Conservation (phyloP, 2,888 invertebrate species). For the Leptinotarsa peninsularis region DNA sequence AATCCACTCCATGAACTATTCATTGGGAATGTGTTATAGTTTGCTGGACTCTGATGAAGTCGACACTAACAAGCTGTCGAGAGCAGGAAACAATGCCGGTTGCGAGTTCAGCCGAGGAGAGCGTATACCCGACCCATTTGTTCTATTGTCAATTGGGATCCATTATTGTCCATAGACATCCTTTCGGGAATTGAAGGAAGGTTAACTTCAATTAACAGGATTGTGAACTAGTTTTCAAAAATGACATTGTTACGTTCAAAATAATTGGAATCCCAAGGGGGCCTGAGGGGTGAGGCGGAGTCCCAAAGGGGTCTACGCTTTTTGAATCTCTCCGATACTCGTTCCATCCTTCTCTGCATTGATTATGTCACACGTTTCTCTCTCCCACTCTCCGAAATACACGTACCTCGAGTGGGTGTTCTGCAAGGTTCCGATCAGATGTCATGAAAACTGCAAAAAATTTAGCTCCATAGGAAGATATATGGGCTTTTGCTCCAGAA, state of each 20-base stretch:
- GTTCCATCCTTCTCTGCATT: too few species aligned
- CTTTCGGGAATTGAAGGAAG: neutral
- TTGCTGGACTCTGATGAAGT: slow-evolving; percentile 14
- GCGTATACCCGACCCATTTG: slow-evolving; percentile 11
- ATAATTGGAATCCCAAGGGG: neutral
- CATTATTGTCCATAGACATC: slow-evolving; percentile 14
- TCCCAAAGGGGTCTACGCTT: too few species aligned
- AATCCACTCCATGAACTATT: slow-evolving; percentile 18
- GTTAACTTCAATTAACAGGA: neutral
- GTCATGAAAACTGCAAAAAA: too few species aligned
- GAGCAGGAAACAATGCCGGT: slow-evolving; percentile 21
- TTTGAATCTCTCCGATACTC: too few species aligned
- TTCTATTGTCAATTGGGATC: slow-evolving; percentile 12
- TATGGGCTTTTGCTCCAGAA: too few species aligned
- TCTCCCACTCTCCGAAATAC: too few species aligned
- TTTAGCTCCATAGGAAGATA: too few species aligned
- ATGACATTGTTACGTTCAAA: neutral
- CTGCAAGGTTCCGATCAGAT: too few species aligned
- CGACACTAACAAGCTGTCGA: slow-evolving; percentile 23
- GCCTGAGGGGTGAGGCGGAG: too few species aligned
- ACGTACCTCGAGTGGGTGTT: too few species aligned
- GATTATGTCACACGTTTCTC: too few species aligned
- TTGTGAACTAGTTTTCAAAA: neutral
- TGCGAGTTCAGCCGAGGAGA: neutral
- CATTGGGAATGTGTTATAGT: slow-evolving; percentile 20